Evolutionary conservation across 2,113 vertebrate genomes (phyloP).

Genomic region (Penelope pileata): DNA sequence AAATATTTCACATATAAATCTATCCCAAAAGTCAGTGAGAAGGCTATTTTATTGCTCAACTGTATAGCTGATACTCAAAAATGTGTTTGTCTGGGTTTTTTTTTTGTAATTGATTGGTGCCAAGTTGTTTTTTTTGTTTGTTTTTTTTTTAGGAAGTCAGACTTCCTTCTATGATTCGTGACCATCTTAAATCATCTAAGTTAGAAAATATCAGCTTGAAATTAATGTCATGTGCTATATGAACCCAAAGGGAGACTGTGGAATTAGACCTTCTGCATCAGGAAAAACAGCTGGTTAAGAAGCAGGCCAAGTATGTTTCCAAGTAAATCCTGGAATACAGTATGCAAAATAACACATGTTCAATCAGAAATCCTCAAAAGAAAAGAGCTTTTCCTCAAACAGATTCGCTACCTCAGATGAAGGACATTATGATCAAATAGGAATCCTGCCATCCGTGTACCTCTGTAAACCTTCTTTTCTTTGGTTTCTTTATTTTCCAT

Average conservation of each 20-base stretch:
- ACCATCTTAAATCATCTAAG: neutral
- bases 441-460: neutral
- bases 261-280: slow-evolving; percentile 2
- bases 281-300: slow-evolving; percentile 55
- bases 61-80: neutral
- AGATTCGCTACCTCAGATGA: neutral
- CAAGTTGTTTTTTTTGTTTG: neutral
- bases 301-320: slow-evolving; percentile 40
- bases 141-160: slow-evolving; percentile 4
- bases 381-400: neutral
- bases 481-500: neutral
- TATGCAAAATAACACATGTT: slow-evolving; percentile 47
- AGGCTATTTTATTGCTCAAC: neutral
- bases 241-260: slow-evolving; percentile 8
- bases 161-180: neutral
- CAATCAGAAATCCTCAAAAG: slow-evolving; percentile 53
- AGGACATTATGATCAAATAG: neutral
- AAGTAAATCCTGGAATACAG: slow-evolving; percentile 61
- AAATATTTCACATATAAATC: neutral
- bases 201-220: slow-evolving; percentile 35
- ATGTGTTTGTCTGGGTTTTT: neutral
- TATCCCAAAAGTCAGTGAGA: neutral
- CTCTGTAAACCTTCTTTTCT: neutral
- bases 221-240: neutral
- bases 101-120: neutral